These are phyloP conservation scores for Creontiades dilutus DNA, from an alignment of 2,888 invertebrate species.

Conservation along the genomic window DNA sequence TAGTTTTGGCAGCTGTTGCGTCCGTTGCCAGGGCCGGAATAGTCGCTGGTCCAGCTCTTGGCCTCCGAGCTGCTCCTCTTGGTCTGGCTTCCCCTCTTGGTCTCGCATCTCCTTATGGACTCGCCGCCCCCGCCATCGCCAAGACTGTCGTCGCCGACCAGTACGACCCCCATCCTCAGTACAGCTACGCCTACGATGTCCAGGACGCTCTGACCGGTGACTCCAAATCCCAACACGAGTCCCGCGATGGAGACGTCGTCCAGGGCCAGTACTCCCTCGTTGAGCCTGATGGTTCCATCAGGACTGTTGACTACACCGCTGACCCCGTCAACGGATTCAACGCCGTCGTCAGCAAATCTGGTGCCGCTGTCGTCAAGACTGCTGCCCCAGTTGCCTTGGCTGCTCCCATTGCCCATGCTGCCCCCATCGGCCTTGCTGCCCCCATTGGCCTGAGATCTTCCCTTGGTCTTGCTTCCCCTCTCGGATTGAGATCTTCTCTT, in stretches of 20 bases:
- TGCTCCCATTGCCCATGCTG: slow-evolving; percentile 37
- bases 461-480: slow-evolving; percentile 50
- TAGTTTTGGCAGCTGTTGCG: slow-evolving; percentile 50
- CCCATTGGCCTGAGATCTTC: slow-evolving; percentile 47
- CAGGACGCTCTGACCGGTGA: slow-evolving; percentile 72
- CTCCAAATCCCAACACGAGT: slow-evolving; percentile 61
- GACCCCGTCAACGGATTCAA: slow-evolving; percentile 64
- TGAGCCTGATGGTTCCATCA: slow-evolving; percentile 63
- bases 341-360: slow-evolving; percentile 61
- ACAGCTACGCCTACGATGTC: slow-evolving; percentile 71
- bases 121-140: slow-evolving; percentile 58
- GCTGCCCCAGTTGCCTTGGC: slow-evolving; percentile 41
- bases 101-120: neutral
- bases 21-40: slow-evolving; percentile 57
- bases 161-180: slow-evolving; percentile 66
- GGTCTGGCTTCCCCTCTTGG: slow-evolving; percentile 6
- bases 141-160: slow-evolving; percentile 56
- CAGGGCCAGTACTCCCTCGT: slow-evolving; percentile 69
- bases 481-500: neutral
- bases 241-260: slow-evolving; percentile 67
- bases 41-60: slow-evolving; percentile 48
- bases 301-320: slow-evolving; percentile 62
- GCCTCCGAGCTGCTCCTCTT: slow-evolving; percentile 16
- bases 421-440: slow-evolving; percentile 2
- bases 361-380: slow-evolving; percentile 51